A percentile compares a stretch with the other conserved stretches of the same genome.
phyloP scores from a whole-genome alignment of 2,113 vertebrate genomes.

The Pseudonaja textilis region DNA sequence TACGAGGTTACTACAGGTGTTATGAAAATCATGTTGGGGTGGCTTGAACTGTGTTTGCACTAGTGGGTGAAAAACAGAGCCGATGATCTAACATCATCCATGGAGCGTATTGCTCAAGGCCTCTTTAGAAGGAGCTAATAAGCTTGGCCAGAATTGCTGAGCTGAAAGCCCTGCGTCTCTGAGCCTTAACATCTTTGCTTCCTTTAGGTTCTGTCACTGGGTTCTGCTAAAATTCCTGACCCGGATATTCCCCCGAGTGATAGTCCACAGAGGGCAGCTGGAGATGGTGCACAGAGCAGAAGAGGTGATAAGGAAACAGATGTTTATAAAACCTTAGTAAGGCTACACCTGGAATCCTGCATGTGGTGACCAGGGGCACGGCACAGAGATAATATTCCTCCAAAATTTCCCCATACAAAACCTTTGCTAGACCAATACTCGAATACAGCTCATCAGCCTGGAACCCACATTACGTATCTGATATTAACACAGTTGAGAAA shows the following conservation, averaged over 20 bases:
- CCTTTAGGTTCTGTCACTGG: slow-evolving; percentile 66
- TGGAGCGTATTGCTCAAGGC: not conserved
- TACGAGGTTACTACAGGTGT: not conserved
- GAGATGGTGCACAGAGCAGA: slow-evolving; percentile 64
- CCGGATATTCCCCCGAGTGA: slow-evolving; percentile 61
- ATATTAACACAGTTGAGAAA: no score
- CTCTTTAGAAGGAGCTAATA: not conserved
- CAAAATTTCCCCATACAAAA: no score
- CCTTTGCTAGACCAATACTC: no score
- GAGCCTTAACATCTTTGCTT: fast-evolving
- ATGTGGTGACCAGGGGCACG: no score
- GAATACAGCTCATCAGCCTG: no score
- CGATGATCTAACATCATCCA: not conserved
- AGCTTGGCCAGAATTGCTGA: not conserved
- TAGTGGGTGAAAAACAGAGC: not conserved
- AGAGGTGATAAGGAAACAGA: slow-evolving; percentile 46
- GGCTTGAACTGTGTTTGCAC: not conserved
- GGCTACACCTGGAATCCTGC: not conserved
- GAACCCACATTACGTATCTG: no score
- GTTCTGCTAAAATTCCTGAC: slow-evolving; percentile 64
- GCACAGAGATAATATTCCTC: no score
- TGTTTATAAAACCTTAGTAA: not conserved
- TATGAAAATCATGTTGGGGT: not conserved
- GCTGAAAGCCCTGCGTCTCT: fast-evolving
- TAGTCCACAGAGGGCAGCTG: slow-evolving; percentile 73